Base-by-base conservation (phyloP, 2,888 invertebrate genomes). In the Alsophila aescularia region DNA sequence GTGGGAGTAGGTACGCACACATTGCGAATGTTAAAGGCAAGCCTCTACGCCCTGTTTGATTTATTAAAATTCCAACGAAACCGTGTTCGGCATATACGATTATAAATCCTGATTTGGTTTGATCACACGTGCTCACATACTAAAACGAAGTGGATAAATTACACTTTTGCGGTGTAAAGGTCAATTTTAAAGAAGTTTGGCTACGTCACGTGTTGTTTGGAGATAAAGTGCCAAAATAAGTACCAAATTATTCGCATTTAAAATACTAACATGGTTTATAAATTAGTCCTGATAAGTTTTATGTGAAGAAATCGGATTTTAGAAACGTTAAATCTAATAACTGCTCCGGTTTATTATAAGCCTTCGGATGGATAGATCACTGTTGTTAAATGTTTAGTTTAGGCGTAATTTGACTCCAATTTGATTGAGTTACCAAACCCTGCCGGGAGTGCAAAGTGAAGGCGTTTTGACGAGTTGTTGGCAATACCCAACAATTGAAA, bases 61-160 rank as follows among this genome's bases (percentile, higher is more conserved):
- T 60, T 62, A 62, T 62, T 60, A 42, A 62, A 64, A 64, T 60
- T 60, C 58, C 64, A 37, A 44, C 35, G 34, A 40, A 61, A 49
- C 54, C 64, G 56, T 64, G 60, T 52, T 48, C 49, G 41, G 62
- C 52, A 65, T 65, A 49, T 37, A n/a, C n/a, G n/a, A n/a, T n/a
- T n/a, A 58, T 62, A 52, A 56, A 59, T 52, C 51, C 49, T 43
- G 34, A 54, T 53, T 58, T 36, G 32, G n/a, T 34, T 37, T 45
- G 40, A 49, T 45, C 47, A 58, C 60, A 58, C 58, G 53, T 57
- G 47, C 29, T 29, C 29, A n/a, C n/a, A 29, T 29, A 29, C 57
- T 47, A 52, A 57, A 47, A 58, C 36, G 59, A 66, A 56, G 55
- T 65, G 45, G 58, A 66, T 49, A 61, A 61, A 61, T 65, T 58